Evolutionary conservation across 2,113 vertebrate genomes (phyloP).

Genomic region (Gallinago media): DNA sequence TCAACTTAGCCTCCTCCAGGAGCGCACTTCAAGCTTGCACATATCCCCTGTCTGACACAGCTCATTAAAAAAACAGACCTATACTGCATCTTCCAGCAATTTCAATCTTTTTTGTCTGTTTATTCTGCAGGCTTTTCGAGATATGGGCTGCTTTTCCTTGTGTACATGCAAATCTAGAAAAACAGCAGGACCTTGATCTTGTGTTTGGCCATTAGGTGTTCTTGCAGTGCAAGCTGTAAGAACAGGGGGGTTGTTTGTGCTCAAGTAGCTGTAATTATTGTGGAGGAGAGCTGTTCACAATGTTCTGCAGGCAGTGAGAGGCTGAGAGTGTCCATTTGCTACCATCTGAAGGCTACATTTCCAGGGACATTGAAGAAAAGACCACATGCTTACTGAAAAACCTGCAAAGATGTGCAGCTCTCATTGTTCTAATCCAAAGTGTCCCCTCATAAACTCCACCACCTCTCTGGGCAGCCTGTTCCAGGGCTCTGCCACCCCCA

Average conservation of each 20-base stretch:
- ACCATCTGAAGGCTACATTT: background rate
- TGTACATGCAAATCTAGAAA: background rate
- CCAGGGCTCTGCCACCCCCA: no score
- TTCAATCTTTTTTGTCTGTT: background rate
- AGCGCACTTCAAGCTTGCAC: background rate
- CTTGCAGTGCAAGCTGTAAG: background rate
- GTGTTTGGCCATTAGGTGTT: background rate
- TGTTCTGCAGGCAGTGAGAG: background rate
- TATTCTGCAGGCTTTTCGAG: background rate
- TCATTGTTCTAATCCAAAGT: background rate
- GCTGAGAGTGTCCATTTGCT: background rate
- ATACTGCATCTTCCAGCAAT: background rate
- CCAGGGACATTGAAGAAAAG: background rate
- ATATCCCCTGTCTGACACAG: background rate
- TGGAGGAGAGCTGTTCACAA: background rate
- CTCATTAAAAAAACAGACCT: background rate
- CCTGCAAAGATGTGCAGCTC: background rate
- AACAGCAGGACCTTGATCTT: background rate
- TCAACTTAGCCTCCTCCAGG: background rate
- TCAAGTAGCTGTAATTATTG: background rate
- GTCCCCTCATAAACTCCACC: background rate
- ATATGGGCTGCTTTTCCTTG: background rate
- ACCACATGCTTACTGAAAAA: background rate
- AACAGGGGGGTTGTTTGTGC: background rate
- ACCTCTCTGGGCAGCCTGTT: no score